Evolutionary conservation across 2,888 invertebrate genomes (phyloP).

Genomic region (Tipula lateralis): DNA sequence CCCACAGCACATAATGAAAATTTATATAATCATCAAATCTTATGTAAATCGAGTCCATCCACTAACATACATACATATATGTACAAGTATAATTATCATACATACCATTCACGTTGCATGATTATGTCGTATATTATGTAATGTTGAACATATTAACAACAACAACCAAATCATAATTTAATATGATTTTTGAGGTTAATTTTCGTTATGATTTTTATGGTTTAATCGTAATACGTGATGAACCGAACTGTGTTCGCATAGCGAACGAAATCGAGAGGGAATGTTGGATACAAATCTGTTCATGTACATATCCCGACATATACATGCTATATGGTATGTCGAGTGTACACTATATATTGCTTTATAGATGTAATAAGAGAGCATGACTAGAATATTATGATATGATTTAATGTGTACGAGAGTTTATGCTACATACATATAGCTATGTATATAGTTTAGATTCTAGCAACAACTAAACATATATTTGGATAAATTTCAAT

Average conservation of each 20-base stretch:
- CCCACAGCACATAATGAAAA: neutral
- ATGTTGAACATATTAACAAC: neutral
- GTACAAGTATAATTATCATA: neutral
- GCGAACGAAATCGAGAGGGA: neutral
- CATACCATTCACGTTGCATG: neutral
- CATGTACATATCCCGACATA: neutral
- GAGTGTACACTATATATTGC: neutral
- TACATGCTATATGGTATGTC: neutral
- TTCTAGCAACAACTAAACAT: neutral
- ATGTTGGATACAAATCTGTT: neutral
- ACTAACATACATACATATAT: neutral
- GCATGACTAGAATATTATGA: neutral
- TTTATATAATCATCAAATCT: neutral
- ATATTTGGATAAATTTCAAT: neutral
- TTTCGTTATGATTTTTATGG: slow-evolving; percentile 19
- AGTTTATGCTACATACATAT: neutral
- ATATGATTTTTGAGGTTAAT: slow-evolving; percentile 19
- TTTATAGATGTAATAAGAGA: neutral
- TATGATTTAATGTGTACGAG: neutral
- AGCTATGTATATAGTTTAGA: neutral
- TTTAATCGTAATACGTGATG: neutral
- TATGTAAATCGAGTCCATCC: neutral
- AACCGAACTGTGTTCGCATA: neutral
- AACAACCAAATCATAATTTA: neutral
- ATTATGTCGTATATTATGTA: neutral